Conservation (phyloP, 2,113 vertebrate genomes). For the Sphyrna mokarran region DNA sequence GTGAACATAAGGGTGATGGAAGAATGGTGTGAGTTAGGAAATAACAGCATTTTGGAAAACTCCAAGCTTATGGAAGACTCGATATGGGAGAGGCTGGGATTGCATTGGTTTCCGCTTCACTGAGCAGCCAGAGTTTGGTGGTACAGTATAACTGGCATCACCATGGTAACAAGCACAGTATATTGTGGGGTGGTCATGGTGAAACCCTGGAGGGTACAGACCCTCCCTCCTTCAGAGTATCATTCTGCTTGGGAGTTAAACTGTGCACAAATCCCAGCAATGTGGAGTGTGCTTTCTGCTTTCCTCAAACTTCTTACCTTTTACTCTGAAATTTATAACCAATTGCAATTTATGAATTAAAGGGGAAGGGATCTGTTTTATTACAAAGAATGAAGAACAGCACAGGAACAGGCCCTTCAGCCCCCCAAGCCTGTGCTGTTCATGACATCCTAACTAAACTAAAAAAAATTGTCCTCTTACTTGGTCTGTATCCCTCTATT, state of each 20-base stretch:
- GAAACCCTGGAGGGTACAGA: neutral
- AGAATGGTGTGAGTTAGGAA: too few relatives aligned
- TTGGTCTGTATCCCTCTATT: too few relatives aligned
- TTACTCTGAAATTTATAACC: neutral
- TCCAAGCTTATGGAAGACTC: too few relatives aligned
- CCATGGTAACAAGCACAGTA: neutral
- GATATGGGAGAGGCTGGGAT: too few relatives aligned
- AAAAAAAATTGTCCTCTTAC: too few relatives aligned
- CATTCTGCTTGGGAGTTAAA: neutral
- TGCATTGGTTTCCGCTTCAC: neutral
- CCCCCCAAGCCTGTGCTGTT: too few relatives aligned
- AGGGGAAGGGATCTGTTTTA: neutral
- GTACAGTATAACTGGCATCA: neutral
- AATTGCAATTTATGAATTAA: neutral
- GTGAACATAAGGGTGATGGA: too few relatives aligned
- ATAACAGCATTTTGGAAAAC: too few relatives aligned
- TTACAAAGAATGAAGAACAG: too few relatives aligned
- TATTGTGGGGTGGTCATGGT: neutral
- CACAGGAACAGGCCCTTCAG: too few relatives aligned
- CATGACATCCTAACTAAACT: too few relatives aligned
- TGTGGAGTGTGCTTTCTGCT: neutral
- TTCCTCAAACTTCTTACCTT: neutral
- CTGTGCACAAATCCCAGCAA: neutral
- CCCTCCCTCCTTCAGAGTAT: neutral
- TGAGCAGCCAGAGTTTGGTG: neutral